phyloP scores from a whole-genome alignment of 2,113 vertebrate genomes.

The Helogale parvula region DNA sequence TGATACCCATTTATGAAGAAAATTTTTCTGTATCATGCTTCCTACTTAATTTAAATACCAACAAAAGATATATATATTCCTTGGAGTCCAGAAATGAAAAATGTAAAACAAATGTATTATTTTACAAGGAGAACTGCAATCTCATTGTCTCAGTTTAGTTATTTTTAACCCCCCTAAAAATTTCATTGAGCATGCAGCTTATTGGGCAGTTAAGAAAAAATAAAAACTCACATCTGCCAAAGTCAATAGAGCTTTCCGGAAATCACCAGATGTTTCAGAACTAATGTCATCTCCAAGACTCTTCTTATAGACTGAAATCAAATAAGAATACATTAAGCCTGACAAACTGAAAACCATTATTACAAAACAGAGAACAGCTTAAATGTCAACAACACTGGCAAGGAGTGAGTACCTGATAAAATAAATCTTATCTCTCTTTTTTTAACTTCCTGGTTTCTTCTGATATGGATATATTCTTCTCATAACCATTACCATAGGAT shows the following conservation, averaged over 20 bases:
- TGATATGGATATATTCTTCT: neutral
- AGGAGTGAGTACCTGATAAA: neutral
- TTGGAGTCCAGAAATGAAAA: neutral
- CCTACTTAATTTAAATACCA: neutral
- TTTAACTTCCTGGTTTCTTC: neutral
- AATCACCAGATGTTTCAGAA: constrained; percentile 91
- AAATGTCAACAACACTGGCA: neutral
- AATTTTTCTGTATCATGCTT: neutral
- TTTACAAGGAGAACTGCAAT: neutral
- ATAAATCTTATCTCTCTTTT: neutral
- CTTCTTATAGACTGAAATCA: constrained; percentile 86
- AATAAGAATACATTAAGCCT: constrained; percentile 35
- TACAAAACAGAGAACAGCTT: neutral
- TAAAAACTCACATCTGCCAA: constrained; percentile 88
- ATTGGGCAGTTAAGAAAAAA: neutral
- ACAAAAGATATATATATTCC: neutral
- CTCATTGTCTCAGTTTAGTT: neutral
- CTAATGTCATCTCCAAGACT: constrained; percentile 86
- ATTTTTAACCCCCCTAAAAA: constrained; percentile 17
- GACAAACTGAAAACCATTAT: neutral
- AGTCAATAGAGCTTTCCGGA: constrained; percentile 88
- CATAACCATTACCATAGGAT: neutral
- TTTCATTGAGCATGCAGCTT: neutral
- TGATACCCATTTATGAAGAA: neutral
- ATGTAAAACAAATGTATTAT: neutral